Base-by-base conservation (phyloP, 2,113 vertebrate genomes). In the Sinosuthora webbiana region DNA sequence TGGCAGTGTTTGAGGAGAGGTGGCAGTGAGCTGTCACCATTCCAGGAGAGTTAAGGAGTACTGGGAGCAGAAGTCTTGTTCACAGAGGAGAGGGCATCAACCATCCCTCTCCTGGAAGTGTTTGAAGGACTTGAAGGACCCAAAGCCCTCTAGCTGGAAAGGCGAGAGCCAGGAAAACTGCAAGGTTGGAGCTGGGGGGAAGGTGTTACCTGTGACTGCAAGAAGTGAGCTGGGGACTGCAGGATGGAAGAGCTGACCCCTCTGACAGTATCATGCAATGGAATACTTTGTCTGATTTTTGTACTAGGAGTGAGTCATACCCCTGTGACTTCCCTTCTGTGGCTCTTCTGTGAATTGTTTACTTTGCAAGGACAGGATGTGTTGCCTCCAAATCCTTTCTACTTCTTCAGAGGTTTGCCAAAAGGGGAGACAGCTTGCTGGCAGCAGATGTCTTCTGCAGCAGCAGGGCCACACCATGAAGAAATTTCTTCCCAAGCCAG, bases 261-360 rank as follows among this genome's bases (percentile, higher is more conserved):
- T 91, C 83, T 62, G 52, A 19, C 1, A 5, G 14, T 16, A 23
- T 21, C 18, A 4, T 24, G 8, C 39, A 47, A 42, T 6, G 6
- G 70, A 84, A 42, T 59, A 39, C 1, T 53, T 65, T 2, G 4
- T 49, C 47, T 67, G 56, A 87, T 55, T 65, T 83, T 83, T 75
- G 15, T 44, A 17, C 2, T 2, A 17, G 22, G n/a, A 78, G 35
- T 91, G 92, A 96, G 84, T 94, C 90, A 96, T 78, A 17, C 2
- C 35, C 50, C 73, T 70, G 47, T 78, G 78, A 93, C 87, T 94
- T 97, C 83, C 80, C 73, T 84, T 89, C 52, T 4, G 24, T 42
- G 33, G 35, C 64, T 87, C 56, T 97, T 96, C 93, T 91, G 52
- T 94, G 73, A 93, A 91, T 52, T 92, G 86, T 90, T 94, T 94